These are phyloP conservation scores for Glossophaga mutica DNA, from an alignment of 2,797 vertebrate genomes.

Conservation along the genomic window DNA sequence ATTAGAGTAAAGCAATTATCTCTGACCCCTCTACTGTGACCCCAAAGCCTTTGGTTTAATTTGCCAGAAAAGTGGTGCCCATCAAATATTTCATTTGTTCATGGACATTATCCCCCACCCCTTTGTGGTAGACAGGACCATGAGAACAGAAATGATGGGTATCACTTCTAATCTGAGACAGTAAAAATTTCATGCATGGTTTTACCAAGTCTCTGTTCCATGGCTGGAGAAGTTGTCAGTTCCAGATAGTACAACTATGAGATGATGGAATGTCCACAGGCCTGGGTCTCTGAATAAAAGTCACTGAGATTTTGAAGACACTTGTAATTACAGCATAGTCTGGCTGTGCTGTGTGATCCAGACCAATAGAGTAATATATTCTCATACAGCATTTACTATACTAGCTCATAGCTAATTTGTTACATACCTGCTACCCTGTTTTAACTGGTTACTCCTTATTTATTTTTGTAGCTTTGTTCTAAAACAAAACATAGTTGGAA, in stretches of 20 bases:
- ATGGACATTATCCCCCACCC: background rate
- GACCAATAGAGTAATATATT: background rate
- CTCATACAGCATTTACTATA: background rate
- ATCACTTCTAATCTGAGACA: background rate
- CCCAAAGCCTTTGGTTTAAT: background rate
- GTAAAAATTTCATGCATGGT: background rate
- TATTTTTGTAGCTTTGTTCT: background rate
- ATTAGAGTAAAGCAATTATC: background rate
- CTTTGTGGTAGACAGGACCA: background rate
- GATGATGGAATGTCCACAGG: background rate
- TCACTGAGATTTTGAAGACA: background rate
- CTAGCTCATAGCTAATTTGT: background rate
- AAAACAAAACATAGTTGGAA: background rate
- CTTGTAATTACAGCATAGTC: background rate
- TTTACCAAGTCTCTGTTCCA: background rate
- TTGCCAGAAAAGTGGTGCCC: background rate
- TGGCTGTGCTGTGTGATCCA: background rate
- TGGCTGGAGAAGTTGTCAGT: background rate
- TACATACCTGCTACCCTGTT: background rate
- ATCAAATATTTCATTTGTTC: constrained; percentile 14
- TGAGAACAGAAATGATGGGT: background rate
- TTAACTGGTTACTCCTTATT: background rate
- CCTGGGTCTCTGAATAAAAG: background rate
- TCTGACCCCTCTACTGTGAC: background rate
- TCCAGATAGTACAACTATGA: background rate